Conservation (phyloP, 2,797 vertebrate species). For the Dendrocincla fuliginosa region DNA sequence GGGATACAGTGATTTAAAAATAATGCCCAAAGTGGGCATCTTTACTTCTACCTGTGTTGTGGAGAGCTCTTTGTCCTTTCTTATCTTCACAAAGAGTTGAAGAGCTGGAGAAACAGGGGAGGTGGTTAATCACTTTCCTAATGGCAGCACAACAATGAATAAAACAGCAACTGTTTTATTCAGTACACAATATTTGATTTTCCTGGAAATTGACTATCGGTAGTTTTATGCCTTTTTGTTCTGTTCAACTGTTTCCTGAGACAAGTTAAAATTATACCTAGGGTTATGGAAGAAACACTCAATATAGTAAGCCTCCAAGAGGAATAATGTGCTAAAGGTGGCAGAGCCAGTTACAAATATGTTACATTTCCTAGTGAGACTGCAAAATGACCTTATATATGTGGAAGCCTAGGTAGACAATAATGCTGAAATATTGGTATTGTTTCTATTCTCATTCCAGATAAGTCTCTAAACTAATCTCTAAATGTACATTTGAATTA, state of each 20-base stretch:
- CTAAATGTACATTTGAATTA: background rate
- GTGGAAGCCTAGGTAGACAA: background rate
- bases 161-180: background rate
- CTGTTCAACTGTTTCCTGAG: background rate
- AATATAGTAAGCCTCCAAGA: background rate
- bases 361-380: background rate
- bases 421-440: background rate
- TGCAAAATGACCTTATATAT: background rate
- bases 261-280: background rate
- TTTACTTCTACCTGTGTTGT: background rate
- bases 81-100: background rate
- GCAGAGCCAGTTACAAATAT: background rate
- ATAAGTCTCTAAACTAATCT: background rate
- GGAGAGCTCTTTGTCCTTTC: background rate
- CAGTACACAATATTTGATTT: background rate
- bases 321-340: background rate
- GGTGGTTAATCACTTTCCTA: background rate
- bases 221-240: background rate
- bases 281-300: background rate
- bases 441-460: background rate
- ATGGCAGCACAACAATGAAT: background rate
- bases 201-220: background rate
- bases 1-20: background rate
- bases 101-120: background rate
- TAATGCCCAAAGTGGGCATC: background rate